A percentile compares a stretch with the other conserved stretches of the same genome.
phyloP scores from a whole-genome alignment of 23 tunicate genomes.

The Ascidia mentula region DNA sequence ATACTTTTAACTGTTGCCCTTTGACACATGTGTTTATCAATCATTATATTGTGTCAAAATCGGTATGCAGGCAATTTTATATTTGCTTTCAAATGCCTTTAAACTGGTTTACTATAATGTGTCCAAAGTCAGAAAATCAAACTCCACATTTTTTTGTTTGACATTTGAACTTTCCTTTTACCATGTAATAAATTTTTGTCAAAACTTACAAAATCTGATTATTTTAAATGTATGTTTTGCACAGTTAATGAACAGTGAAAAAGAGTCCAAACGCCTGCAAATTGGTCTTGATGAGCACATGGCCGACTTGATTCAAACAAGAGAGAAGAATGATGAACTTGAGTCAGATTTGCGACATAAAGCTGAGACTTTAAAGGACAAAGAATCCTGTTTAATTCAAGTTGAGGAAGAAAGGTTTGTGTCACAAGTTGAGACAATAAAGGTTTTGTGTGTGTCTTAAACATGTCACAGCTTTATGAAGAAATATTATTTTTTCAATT shows the following conservation, averaged over 20 bases:
- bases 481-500: too few species aligned
- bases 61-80: too few species aligned
- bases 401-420: neutral
- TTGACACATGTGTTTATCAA: too few species aligned
- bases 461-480: neutral
- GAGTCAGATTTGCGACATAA: constrained; percentile 33
- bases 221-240: neutral
- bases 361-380: constrained; percentile 7
- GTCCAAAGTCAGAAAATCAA: too few species aligned
- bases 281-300: constrained; percentile 52
- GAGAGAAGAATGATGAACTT: constrained; percentile 53
- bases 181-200: too few species aligned
- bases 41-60: too few species aligned
- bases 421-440: neutral
- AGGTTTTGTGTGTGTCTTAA: neutral
- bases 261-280: constrained; percentile 41
- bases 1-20: too few species aligned
- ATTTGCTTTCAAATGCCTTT: too few species aligned
- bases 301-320: constrained; percentile 61
- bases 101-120: too few species aligned
- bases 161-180: too few species aligned
- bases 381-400: constrained; percentile 13
- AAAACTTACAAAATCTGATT: too few species aligned
- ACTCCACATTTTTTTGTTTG: too few species aligned
- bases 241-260: constrained; percentile 78